These are phyloP conservation scores for Gymnorhina tibicen DNA, from an alignment of 2,113 vertebrate genomes.

Conservation along the genomic window DNA sequence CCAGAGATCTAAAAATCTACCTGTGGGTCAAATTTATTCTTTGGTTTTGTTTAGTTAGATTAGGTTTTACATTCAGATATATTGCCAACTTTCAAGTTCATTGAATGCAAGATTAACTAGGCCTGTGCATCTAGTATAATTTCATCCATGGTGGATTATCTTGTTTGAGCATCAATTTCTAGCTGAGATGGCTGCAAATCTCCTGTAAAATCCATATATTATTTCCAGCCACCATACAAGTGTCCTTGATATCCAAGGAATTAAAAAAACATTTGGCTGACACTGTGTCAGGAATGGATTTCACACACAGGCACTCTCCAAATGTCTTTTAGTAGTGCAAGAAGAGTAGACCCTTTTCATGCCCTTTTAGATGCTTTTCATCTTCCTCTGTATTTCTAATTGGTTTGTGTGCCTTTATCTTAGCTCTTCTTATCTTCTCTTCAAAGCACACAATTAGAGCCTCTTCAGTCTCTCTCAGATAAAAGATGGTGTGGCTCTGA, in stretches of 20 bases:
- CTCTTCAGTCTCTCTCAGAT: neutral
- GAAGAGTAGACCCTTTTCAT: neutral
- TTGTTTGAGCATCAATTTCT: neutral
- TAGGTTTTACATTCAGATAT: neutral
- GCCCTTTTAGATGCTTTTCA: neutral
- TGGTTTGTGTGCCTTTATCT: neutral
- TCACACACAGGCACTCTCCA: neutral
- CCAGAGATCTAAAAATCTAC: neutral
- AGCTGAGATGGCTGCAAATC: neutral
- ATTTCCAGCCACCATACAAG: neutral
- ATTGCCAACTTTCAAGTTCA: neutral
- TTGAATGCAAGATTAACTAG: neutral
- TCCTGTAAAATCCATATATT: neutral
- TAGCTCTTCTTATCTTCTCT: neutral
- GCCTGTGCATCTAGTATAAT: neutral
- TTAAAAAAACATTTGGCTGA: neutral
- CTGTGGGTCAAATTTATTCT: neutral
- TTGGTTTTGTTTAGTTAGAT: neutral
- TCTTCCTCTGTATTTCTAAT: neutral
- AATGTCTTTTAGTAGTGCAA: neutral
- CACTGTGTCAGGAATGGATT: neutral
- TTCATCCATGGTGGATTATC: neutral
- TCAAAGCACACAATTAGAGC: neutral
- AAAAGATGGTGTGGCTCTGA: neutral
- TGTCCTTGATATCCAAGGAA: neutral